Conservation (phyloP, 2,888 invertebrate species). For the Calephelis perditalis region DNA sequence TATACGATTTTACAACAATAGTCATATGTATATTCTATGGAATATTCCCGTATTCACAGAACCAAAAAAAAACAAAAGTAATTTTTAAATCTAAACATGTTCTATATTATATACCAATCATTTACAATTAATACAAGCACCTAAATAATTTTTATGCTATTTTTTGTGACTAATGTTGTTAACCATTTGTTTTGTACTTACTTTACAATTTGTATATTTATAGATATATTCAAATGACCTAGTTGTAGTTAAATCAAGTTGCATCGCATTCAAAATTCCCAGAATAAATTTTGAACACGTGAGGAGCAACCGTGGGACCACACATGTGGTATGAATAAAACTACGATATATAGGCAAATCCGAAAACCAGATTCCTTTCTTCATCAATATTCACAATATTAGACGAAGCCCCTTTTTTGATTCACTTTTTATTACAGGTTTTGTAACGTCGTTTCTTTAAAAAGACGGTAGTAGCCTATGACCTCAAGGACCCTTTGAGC, state of each 20-base stretch:
- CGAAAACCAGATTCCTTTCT: slow-evolving; percentile 73
- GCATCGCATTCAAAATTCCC: slow-evolving; percentile 40
- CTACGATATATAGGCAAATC: slow-evolving; percentile 49
- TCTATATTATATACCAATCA: too few species aligned
- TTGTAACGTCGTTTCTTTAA: slow-evolving; percentile 71
- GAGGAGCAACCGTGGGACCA: slow-evolving; percentile 66
- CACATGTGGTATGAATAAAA: slow-evolving; percentile 55
- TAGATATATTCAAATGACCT: slow-evolving; percentile 12
- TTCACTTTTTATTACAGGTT: slow-evolving; percentile 53
- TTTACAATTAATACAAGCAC: too few species aligned
- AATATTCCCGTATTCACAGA: too few species aligned
- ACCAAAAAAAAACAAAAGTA: too few species aligned
- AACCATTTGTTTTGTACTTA: too few species aligned
- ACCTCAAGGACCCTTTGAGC: slow-evolving; percentile 59
- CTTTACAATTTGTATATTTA: not conserved
- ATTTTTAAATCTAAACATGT: too few species aligned
- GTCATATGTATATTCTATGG: too few species aligned
- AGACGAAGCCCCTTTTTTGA: slow-evolving; percentile 71
- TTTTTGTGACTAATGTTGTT: too few species aligned
- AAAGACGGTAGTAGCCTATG: slow-evolving; percentile 70
- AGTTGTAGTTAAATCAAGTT: slow-evolving; percentile 45
- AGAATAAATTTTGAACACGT: slow-evolving; percentile 52
- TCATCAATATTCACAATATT: slow-evolving; percentile 78
- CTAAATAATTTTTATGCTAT: too few species aligned
- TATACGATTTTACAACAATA: too few species aligned